Evolutionary conservation across 2,888 invertebrate genomes (phyloP), one percentile per base, ranked within the genome.

Genomic region (Gisinianus flammeolus): DNA sequence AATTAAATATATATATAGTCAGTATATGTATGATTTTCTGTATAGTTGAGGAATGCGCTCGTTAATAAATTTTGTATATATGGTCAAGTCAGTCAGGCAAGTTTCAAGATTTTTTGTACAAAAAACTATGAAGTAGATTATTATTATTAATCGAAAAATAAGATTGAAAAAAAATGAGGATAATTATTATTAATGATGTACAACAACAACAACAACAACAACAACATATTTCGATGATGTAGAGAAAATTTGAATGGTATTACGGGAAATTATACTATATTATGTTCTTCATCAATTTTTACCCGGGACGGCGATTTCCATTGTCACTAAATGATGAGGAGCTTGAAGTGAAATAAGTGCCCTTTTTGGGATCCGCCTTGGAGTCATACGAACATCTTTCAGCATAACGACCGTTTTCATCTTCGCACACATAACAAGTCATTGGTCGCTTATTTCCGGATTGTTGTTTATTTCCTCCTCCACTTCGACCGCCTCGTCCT

Each of bases 341-440:
- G 33, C 78, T 77, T 12, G 85, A 85, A 31, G 84, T 84, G 81
- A 85, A 86, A 74, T 85, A 86, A 24, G 81, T 82, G 19, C 84
- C 83, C 35, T 83, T 77, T 24, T 85, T 84, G 0, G 93, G 93
- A 80, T 91, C 90, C 4, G 77, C 80, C 28, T 84, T 83, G 0
- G 92, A 91, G 12, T 92, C 91, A 86, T 93, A 95, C 0, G 93
- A 92, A 86, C 94, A 95, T 19, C 77, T 33, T 64, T 80, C 80
- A 54, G 80, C 80, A 71, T 80, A 80, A 10, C 78, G 74, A 56
- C 84, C 84, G 56, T 82, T 62, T 62, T 84, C 83, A 75, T 84
- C 84, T 83, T 92, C 91, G 85, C 94, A 95, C 0, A 93, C 89
- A 81, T 90, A 85, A 71, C 86, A 86, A 6, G 85, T 85, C 85